These are phyloP conservation scores for Volucella bombylans DNA, from an alignment of 2,888 invertebrate genomes.

Conservation along the genomic window DNA sequence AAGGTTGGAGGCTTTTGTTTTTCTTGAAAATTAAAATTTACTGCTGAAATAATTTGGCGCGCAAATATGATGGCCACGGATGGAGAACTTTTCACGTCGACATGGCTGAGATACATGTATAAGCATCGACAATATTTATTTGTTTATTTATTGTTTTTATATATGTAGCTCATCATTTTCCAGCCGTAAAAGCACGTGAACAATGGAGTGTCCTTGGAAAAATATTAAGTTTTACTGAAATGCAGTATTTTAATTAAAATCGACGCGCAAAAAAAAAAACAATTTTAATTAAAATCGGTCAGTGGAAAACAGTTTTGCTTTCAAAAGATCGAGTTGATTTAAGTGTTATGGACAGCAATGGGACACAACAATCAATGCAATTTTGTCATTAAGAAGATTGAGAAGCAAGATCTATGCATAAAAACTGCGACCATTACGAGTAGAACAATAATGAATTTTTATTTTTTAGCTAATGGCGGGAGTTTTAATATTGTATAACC, in stretches of 20 bases:
- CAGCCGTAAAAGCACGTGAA: conserved; percentile 8
- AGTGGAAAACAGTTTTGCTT: conserved; percentile 25
- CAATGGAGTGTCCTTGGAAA: conserved; percentile 25
- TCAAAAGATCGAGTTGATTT: conserved; percentile 17
- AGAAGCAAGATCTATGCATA: no score
- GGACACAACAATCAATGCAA: no score
- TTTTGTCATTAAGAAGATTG: no score
- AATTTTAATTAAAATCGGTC: conserved; percentile 59
- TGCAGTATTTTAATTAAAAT: conserved; percentile 57
- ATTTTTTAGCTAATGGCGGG: no score
- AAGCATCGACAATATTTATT: not conserved
- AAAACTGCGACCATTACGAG: no score
- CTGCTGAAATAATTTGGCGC: conserved; percentile 35
- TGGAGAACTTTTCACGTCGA: conserved; percentile 44
- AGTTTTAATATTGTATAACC: no score
- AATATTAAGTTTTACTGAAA: conserved; percentile 28
- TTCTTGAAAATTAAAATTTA: conserved; percentile 45
- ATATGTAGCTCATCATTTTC: no score
- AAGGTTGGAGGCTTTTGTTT: conserved; percentile 33
- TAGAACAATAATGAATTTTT: no score
- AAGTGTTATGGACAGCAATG: no score
- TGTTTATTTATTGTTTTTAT: no score
- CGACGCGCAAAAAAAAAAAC: conserved; percentile 28
- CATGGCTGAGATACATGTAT: conserved; percentile 15
- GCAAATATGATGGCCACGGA: conserved; percentile 12